Conservation (phyloP, 2,797 vertebrate genomes). For the Manis javanica region DNA sequence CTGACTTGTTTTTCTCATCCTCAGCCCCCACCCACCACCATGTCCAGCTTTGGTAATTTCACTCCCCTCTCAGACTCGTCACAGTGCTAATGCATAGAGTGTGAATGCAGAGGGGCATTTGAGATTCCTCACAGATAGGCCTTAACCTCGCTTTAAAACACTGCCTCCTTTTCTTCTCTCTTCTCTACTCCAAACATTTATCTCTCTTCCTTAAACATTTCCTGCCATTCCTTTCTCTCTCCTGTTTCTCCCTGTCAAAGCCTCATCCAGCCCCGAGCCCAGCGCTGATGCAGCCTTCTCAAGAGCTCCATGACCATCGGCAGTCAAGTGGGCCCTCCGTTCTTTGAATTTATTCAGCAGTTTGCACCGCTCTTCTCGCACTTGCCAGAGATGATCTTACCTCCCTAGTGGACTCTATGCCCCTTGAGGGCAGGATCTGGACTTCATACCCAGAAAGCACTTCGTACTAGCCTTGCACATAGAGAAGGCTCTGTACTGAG, state of each 20-base stretch:
- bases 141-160: background rate
- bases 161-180: background rate
- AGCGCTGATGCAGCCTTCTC: rapidly evolving
- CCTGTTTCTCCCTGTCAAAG: background rate
- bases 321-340: no score
- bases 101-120: rapidly evolving
- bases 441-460: background rate
- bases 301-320: rapidly evolving
- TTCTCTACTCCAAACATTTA: background rate
- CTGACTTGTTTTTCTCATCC: background rate
- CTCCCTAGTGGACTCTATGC: background rate
- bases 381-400: background rate
- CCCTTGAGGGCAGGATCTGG: background rate
- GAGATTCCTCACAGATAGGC: background rate
- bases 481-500: background rate
- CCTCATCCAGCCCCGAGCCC: background rate
- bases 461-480: background rate
- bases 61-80: background rate
- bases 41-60: no score
- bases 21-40: rapidly evolving
- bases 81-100: background rate
- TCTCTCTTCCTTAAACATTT: background rate
- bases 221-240: background rate
- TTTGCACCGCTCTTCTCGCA: background rate
- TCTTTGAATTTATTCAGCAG: background rate